Evolutionary conservation across 2,797 vertebrate genomes (phyloP).

Genomic region (Coccyzus lansbergi): DNA sequence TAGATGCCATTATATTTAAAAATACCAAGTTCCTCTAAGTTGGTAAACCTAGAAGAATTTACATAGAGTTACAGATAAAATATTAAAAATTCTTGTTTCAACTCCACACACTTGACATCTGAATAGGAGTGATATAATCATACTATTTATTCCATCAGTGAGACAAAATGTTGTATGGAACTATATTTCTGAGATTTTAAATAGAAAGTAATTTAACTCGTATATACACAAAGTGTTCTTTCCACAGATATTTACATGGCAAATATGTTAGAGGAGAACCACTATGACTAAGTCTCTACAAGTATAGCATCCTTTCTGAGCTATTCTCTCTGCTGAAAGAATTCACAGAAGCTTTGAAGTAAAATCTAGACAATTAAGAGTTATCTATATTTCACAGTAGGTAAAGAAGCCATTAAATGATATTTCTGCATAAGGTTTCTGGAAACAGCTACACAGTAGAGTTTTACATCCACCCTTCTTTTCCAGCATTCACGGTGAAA

Average conservation of each 20-base stretch:
- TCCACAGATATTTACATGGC: slow-evolving; percentile 82
- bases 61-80: slow-evolving; percentile 72
- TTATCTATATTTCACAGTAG: slow-evolving; percentile 79
- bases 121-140: slow-evolving; percentile 69
- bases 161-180: slow-evolving; percentile 74
- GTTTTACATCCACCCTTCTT: slow-evolving; percentile 73
- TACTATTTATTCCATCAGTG: slow-evolving; percentile 75
- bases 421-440: slow-evolving; percentile 76
- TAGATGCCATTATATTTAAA: slow-evolving; percentile 77
- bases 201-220: slow-evolving; percentile 76
- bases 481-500: slow-evolving; percentile 71
- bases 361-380: slow-evolving; percentile 75
- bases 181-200: slow-evolving; percentile 76
- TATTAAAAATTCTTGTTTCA: slow-evolving; percentile 69
- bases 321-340: slow-evolving; percentile 74
- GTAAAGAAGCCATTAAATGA: slow-evolving; percentile 76
- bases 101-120: slow-evolving; percentile 74
- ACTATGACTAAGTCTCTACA: slow-evolving; percentile 75
- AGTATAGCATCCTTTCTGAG: slow-evolving; percentile 68
- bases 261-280: slow-evolving; percentile 71
- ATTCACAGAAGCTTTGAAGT: slow-evolving; percentile 73
- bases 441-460: slow-evolving; percentile 77
- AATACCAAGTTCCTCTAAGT: slow-evolving; percentile 72
- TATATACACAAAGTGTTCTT: slow-evolving; percentile 78
- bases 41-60: slow-evolving; percentile 72